Conservation (phyloP, 2,113 vertebrate species). For the Micronycteris hirsuta region DNA sequence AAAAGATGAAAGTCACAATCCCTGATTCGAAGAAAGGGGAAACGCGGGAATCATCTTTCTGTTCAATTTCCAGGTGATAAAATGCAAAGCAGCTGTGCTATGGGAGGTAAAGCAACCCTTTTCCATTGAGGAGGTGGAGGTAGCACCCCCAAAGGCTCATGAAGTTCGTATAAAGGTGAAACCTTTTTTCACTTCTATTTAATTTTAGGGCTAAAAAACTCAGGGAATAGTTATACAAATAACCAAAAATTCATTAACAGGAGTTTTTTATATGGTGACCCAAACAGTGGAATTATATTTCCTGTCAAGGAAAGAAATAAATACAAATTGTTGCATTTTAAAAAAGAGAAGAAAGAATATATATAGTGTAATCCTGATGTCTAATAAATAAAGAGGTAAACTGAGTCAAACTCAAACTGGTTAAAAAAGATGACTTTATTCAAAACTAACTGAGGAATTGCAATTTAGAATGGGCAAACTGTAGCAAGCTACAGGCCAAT, state of each 20-base stretch:
- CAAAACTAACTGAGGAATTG: neutral
- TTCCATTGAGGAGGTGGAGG: slow-evolving; percentile 86
- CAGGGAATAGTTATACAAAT: neutral
- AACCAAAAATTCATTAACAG: neutral
- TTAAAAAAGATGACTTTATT: neutral
- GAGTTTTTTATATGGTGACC: neutral
- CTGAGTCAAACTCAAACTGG: neutral
- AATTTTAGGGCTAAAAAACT: neutral
- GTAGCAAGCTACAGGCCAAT: neutral
- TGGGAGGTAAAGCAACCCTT: slow-evolving; percentile 83
- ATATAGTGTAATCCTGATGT: neutral
- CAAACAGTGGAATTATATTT: neutral
- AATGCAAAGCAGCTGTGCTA: slow-evolving; percentile 75
- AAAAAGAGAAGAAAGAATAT: neutral
- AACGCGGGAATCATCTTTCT: neutral
- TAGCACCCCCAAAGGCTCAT: slow-evolving; percentile 81
- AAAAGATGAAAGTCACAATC: neutral
- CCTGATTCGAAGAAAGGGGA: neutral
- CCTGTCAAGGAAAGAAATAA: neutral
- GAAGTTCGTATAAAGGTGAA: slow-evolving; percentile 88
- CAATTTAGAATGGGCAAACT: neutral
- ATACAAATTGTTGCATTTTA: neutral
- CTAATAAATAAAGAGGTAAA: neutral
- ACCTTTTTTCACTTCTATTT: neutral
- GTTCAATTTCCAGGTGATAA: slow-evolving; percentile 65